Base-by-base conservation (phyloP, 1,140 invertebrate genomes). In the Cecropterus lyciades region DNA sequence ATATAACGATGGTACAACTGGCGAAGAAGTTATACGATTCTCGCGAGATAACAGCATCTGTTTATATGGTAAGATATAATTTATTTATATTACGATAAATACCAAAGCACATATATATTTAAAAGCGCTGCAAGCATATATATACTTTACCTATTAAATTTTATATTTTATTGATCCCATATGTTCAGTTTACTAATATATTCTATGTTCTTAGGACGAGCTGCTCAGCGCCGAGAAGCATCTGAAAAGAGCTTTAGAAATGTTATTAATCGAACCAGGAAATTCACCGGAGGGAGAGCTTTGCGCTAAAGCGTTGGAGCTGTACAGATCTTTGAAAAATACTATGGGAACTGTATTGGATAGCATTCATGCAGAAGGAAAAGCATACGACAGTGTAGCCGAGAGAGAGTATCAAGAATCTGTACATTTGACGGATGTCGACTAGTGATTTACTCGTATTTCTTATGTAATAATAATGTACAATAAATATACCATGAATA, bases 281-380 rank as follows among this genome's bases (percentile, higher is more conserved):
- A 92, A 92, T 13, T 95, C 95, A n/a, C 95, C 96, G 0, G 96
- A 97, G 83, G 96, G 96, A 1, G 85, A 93, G 63, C 73, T 97
- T 5, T 94, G 95, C 10, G 94, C 93, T 43, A 93, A 93, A 67
- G 95, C 95, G 5, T 80, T 96, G 10, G 91, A 94, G 62, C 94
- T 96, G 73, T 89, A 96, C 20, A 95, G 94, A 78, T 92, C 93
- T 0, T 78, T 96, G 11, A 93, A 93, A 72, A 84, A 92, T 33
- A 94, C 93, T 17, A 93, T 95, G 60, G 88, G 83, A 3, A 92
- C 92, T 43, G 81, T 93, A 3, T 80, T 93, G 10, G 84, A 86
- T 37, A 75, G 72, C 10, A 70, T 89, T 51, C 80, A 90, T 55
- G 80, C 83, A 9, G 85, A 89, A 9, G 84, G 82, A 17, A 87